Percentiles rank a stretch among this genome's conserved stretches.
Evolutionary conservation across 2,797 vertebrate species (phyloP).

Genomic region (Pelodytes ibericus): DNA sequence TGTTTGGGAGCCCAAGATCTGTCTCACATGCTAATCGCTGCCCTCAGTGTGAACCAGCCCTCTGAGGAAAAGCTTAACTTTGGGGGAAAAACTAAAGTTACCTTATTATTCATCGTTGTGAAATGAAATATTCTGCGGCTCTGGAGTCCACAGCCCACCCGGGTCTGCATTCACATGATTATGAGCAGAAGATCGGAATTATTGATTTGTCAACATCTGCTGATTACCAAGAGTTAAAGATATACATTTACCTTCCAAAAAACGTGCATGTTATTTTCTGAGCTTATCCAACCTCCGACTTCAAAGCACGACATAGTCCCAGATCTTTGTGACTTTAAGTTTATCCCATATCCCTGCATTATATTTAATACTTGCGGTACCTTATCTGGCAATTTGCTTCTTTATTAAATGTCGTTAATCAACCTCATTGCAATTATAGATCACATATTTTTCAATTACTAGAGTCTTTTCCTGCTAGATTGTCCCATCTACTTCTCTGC

Average conservation of each 20-base stretch:
- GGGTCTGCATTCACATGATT: neutral
- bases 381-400: too few relatives aligned
- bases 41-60: constrained; percentile 39
- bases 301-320: too few relatives aligned
- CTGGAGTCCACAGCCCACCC: constrained; percentile 3
- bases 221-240: neutral
- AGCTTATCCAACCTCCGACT: too few relatives aligned
- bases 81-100: constrained; percentile 13
- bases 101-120: constrained; percentile 9
- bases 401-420: too few relatives aligned
- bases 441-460: too few relatives aligned
- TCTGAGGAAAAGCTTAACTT: constrained; percentile 20
- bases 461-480: too few relatives aligned
- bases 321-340: too few relatives aligned
- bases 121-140: constrained; percentile 7
- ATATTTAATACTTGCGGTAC: too few relatives aligned
- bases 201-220: neutral
- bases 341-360: too few relatives aligned
- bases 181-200: neutral
- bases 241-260: neutral
- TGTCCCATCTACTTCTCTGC: too few relatives aligned
- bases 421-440: too few relatives aligned
- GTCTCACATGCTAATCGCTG: constrained; percentile 33
- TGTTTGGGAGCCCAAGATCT: constrained; percentile 19
- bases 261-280: neutral